A percentile compares a stretch with the other conserved stretches of the same genome.
These are phyloP conservation scores for Pseudomugil tenellus DNA, from an alignment of 2,797 vertebrate species.

Conservation along the genomic window DNA sequence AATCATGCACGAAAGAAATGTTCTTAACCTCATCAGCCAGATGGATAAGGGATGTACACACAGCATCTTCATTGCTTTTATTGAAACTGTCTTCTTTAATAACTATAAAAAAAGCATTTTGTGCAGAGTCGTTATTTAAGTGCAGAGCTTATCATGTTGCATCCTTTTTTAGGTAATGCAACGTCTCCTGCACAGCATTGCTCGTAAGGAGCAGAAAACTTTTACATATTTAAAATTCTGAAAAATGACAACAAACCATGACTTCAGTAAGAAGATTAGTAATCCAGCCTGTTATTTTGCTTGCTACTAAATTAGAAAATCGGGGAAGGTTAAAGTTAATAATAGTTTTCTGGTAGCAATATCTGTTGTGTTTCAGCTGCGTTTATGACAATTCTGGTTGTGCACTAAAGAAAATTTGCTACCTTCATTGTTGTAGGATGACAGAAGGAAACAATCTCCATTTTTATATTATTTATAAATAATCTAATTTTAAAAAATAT, in stretches of 20 bases:
- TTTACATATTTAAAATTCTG: slow-evolving; percentile 11
- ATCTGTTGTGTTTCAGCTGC: too few species aligned
- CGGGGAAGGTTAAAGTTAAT: too few species aligned
- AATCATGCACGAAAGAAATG: slow-evolving; percentile 15
- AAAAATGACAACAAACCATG: background rate
- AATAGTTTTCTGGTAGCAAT: too few species aligned
- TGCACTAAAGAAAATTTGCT: background rate
- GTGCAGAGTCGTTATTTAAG: slow-evolving; percentile 13
- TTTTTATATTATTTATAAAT: background rate
- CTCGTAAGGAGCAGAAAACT: slow-evolving; percentile 13
- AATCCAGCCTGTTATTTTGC: background rate
- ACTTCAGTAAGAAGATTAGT: background rate
- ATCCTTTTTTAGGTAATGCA: slow-evolving; percentile 16
- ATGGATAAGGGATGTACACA: slow-evolving; percentile 29
- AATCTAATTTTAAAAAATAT: too few species aligned
- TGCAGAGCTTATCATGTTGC: slow-evolving; percentile 8
- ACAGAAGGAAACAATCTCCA: background rate
- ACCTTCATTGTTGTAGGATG: background rate
- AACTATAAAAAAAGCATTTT: slow-evolving; percentile 7
- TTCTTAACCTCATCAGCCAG: slow-evolving; percentile 25
- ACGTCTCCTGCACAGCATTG: slow-evolving; percentile 26
- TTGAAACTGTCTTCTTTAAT: slow-evolving; percentile 56
- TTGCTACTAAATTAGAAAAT: background rate
- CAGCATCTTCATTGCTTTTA: slow-evolving; percentile 48
- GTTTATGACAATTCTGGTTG: background rate